A percentile compares a stretch with the other conserved stretches of the same genome.
phyloP scores from a whole-genome alignment of 2,113 vertebrate genomes.

The Sminthopsis crassicaudata region DNA sequence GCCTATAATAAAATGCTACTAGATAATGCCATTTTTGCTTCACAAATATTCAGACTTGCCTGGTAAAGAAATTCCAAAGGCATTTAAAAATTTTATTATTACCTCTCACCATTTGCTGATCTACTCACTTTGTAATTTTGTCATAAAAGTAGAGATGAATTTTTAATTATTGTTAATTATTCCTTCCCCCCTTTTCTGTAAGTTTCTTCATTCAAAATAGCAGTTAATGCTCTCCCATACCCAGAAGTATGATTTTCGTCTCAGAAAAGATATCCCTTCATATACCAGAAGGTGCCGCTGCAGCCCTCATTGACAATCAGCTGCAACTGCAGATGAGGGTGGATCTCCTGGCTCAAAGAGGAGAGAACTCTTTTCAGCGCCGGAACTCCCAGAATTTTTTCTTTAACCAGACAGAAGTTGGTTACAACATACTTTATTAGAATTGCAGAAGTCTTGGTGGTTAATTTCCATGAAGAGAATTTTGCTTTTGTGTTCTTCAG shows the following conservation, averaged over 20 bases:
- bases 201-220: not conserved
- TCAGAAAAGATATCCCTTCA: slow-evolving; percentile 46
- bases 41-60: slow-evolving; percentile 1
- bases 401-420: slow-evolving; percentile 42
- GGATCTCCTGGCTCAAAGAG: not conserved
- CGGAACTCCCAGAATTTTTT: slow-evolving; percentile 25
- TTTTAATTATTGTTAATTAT: not conserved
- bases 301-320: slow-evolving; percentile 68
- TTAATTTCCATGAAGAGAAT: slow-evolving; percentile 75
- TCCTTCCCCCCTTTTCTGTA: not conserved
- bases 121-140: not conserved
- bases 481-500: slow-evolving; percentile 65
- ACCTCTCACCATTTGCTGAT: not conserved
- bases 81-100: not conserved
- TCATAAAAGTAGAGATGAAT: not conserved
- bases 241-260: not conserved
- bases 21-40: not conserved
- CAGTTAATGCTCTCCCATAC: not conserved
- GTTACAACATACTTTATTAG: slow-evolving; percentile 42
- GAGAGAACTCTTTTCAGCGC: slow-evolving; percentile 24
- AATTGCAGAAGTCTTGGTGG: slow-evolving; percentile 67
- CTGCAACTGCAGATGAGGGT: not conserved
- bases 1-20: not conserved
- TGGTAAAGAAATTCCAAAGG: slow-evolving; percentile 14
- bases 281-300: slow-evolving; percentile 83